phyloP scores from a whole-genome alignment of 2,113 vertebrate species.

The Pheucticus melanocephalus region DNA sequence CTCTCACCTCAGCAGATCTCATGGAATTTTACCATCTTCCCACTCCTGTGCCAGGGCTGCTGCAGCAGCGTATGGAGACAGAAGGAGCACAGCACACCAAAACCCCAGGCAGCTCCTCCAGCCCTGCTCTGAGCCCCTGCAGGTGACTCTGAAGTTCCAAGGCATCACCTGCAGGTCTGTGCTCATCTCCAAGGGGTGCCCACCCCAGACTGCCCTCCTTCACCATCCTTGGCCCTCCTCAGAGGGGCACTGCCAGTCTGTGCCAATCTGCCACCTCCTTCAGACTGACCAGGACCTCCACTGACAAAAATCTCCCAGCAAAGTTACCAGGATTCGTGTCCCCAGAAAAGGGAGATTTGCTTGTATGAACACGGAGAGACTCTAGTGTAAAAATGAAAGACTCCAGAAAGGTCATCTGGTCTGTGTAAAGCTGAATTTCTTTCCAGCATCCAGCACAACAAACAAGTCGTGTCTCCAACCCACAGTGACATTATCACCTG shows the following conservation, averaged over 20 bases:
- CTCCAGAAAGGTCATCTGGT: not conserved
- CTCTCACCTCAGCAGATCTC: not conserved
- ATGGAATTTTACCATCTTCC: not conserved
- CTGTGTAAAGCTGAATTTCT: not conserved
- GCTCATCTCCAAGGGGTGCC: not conserved
- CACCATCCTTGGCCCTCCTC: not conserved
- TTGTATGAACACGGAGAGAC: not conserved
- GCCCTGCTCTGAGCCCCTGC: not conserved
- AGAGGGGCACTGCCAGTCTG: not conserved
- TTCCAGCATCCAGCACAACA: not conserved
- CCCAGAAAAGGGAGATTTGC: not conserved
- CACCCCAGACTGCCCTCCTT: not conserved
- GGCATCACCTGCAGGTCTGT: not conserved
- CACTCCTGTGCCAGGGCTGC: not conserved
- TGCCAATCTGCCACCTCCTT: not conserved
- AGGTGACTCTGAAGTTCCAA: fast-evolving
- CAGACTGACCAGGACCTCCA: not conserved
- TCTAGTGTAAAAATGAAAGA: not conserved
- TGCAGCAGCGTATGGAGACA: not conserved
- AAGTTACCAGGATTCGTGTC: fast-evolving
- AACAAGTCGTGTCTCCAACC: not conserved
- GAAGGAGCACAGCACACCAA: not conserved
- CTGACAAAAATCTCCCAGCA: not conserved
- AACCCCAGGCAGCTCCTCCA: not conserved
- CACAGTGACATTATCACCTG: not conserved